phyloP scores from a whole-genome alignment of 2,113 vertebrate species.

The Malurus elegans region DNA sequence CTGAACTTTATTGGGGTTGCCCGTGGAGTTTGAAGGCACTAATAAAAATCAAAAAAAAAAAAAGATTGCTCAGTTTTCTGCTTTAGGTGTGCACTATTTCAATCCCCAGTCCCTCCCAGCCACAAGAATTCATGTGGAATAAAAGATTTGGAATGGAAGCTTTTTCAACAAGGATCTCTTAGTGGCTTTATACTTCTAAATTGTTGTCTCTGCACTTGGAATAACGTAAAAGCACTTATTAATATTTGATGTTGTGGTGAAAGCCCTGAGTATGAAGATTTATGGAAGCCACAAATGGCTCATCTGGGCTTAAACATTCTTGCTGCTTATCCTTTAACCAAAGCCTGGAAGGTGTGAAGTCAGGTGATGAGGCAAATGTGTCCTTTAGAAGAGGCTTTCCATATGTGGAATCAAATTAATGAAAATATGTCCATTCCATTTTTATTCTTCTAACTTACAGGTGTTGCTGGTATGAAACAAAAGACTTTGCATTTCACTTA shows the following conservation, averaged over 20 bases:
- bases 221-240: conserved; percentile 64
- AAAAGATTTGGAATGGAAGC: not conserved
- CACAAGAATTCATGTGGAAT: not conserved
- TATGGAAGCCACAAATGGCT: not conserved
- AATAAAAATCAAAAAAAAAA: not conserved
- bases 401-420: not conserved
- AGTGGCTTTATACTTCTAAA: conserved; percentile 39
- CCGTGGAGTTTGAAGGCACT: not conserved
- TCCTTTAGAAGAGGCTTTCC: not conserved
- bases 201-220: conserved; percentile 65
- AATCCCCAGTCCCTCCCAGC: not conserved
- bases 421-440: not conserved
- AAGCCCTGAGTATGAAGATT: not conserved
- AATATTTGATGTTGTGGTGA: conserved; percentile 73
- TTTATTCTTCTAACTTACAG: not conserved
- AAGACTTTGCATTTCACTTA: not conserved
- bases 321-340: not conserved
- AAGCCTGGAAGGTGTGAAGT: not conserved
- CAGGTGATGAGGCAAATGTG: not conserved
- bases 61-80: not conserved
- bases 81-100: not conserved
- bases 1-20: not conserved
- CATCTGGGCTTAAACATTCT: not conserved
- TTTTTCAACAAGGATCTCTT: not conserved
- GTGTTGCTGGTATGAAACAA: rapidly evolving